Evolutionary conservation across 2,888 invertebrate species (phyloP).

Genomic region (Drosophila kanekoi): DNA sequence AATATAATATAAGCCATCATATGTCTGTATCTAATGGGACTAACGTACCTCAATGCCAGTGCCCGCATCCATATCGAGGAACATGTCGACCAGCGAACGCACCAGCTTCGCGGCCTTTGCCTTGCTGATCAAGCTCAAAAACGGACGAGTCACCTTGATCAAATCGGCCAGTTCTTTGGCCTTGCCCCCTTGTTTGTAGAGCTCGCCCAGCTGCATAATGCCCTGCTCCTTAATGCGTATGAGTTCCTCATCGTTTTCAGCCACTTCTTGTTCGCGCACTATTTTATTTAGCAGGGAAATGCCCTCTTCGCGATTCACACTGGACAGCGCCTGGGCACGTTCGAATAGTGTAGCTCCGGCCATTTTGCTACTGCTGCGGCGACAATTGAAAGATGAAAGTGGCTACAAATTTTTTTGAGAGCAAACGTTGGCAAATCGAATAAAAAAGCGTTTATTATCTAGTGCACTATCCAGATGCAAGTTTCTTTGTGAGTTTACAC

Average conservation of each 20-base stretch:
- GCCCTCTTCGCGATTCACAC: slow-evolving; percentile 91
- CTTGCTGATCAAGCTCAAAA: slow-evolving; percentile 97
- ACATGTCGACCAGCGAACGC: slow-evolving; percentile 97
- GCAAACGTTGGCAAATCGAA: slow-evolving; percentile 23
- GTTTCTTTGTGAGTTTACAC: slow-evolving; percentile 35
- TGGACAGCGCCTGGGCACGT: slow-evolving; percentile 91
- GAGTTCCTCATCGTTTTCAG: slow-evolving; percentile 94
- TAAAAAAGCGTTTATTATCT: slow-evolving; percentile 27
- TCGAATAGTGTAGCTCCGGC: slow-evolving; percentile 96
- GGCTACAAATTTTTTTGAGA: slow-evolving; percentile 28
- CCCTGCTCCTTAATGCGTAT: slow-evolving; percentile 97
- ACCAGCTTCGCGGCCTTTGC: slow-evolving; percentile 99
- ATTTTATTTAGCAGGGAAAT: slow-evolving; percentile 91
- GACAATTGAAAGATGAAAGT: slow-evolving; percentile 36
- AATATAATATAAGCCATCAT: neutral
- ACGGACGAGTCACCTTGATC: slow-evolving; percentile 97
- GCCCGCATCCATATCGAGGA: slow-evolving; percentile 97
- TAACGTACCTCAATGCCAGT: slow-evolving; percentile 92
- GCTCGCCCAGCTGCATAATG: slow-evolving; percentile 95
- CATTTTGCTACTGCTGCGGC: slow-evolving; percentile 86
- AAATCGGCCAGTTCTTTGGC: slow-evolving; percentile 96
- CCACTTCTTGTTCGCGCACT: slow-evolving; percentile 90
- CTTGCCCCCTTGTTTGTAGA: slow-evolving; percentile 96
- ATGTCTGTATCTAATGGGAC: neutral
- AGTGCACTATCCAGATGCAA: slow-evolving; percentile 35